These are phyloP conservation scores for Nymphalis c-album DNA, from an alignment of 2,888 invertebrate genomes.

Conservation along the genomic window DNA sequence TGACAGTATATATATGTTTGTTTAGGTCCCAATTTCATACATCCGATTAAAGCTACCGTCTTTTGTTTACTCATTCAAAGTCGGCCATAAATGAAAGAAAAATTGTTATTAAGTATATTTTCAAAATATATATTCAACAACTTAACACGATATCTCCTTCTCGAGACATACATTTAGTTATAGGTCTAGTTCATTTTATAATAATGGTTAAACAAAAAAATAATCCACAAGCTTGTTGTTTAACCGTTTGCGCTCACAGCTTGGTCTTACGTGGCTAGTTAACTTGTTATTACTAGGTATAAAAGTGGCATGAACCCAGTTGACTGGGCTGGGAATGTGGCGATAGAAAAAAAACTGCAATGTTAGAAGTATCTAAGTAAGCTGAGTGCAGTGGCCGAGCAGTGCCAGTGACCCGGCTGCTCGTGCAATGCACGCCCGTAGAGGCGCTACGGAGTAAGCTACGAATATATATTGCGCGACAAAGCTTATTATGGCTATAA, in stretches of 20 bases:
- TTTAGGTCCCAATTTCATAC: too few relatives aligned
- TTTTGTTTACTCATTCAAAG: too few relatives aligned
- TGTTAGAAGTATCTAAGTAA: conserved; percentile 79
- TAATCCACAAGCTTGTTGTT: conserved; percentile 7
- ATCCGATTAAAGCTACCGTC: too few relatives aligned
- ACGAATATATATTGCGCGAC: conserved; percentile 45
- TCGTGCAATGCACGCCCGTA: conserved; percentile 57
- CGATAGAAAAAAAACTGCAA: conserved; percentile 76
- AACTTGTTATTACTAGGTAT: conserved; percentile 40
- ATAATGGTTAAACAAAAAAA: conserved; percentile 17
- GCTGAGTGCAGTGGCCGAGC: conserved; percentile 75
- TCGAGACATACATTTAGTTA: neutral
- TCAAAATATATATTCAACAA: too few relatives aligned
- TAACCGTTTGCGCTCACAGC: conserved; percentile 29
- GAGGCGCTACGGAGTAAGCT: conserved; percentile 60
- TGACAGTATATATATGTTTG: too few relatives aligned
- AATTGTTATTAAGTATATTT: too few relatives aligned
- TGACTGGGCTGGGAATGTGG: conserved; percentile 68
- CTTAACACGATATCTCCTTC: too few relatives aligned
- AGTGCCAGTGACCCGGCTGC: conserved; percentile 74
- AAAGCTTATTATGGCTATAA: conserved; percentile 3
- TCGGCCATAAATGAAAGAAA: too few relatives aligned
- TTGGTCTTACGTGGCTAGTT: conserved; percentile 36
- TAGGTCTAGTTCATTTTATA: neutral
- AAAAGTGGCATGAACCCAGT: conserved; percentile 52